Evolutionary conservation across 1,140 invertebrate genomes (phyloP).

Genomic region (Lethrus apterus): DNA sequence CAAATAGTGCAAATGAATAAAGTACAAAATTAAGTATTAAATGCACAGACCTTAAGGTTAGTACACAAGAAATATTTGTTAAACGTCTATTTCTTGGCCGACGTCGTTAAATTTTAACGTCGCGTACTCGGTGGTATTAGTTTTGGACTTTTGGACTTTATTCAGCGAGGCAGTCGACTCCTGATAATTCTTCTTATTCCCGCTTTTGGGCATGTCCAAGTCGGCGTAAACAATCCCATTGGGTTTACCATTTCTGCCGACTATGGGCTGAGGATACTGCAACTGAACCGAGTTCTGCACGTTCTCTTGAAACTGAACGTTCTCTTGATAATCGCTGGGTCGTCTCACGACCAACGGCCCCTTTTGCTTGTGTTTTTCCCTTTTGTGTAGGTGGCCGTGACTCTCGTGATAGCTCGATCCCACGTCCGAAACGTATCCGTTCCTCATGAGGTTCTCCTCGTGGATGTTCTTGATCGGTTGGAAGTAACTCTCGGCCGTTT

Average conservation of each 20-base stretch:
- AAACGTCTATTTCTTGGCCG: constrained; percentile 70
- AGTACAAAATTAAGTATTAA: too few species aligned
- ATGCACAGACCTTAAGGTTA: too few species aligned
- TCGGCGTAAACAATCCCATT: constrained; percentile 39
- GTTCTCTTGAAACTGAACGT: constrained; percentile 36
- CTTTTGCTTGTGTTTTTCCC: constrained; percentile 35
- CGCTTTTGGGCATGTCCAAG: constrained; percentile 33
- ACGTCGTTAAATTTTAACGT: constrained; percentile 71
- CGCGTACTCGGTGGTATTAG: constrained; percentile 57
- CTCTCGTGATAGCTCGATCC: constrained; percentile 30
- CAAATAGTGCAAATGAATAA: too few species aligned
- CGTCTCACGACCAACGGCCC: constrained; percentile 32
- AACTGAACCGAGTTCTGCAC: constrained; percentile 37
- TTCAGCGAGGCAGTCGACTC: constrained; percentile 1
- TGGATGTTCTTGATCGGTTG: constrained; percentile 52
- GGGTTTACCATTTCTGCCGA: constrained; percentile 19
- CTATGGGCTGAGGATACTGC: constrained; percentile 38
- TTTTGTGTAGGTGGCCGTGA: constrained; percentile 27
- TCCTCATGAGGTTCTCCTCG: constrained; percentile 47
- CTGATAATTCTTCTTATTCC: constrained; percentile 1
- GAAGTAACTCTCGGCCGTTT: constrained; percentile 54
- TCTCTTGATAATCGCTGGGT: constrained; percentile 34
- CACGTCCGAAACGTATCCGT: constrained; percentile 38
- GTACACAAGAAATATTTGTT: constrained; percentile 32
- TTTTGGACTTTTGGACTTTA: constrained; percentile 30